Evolutionary conservation across 2,888 invertebrate species (phyloP), one percentile per base, ranked within the genome.

Genomic region (Teleiodes luculella): DNA sequence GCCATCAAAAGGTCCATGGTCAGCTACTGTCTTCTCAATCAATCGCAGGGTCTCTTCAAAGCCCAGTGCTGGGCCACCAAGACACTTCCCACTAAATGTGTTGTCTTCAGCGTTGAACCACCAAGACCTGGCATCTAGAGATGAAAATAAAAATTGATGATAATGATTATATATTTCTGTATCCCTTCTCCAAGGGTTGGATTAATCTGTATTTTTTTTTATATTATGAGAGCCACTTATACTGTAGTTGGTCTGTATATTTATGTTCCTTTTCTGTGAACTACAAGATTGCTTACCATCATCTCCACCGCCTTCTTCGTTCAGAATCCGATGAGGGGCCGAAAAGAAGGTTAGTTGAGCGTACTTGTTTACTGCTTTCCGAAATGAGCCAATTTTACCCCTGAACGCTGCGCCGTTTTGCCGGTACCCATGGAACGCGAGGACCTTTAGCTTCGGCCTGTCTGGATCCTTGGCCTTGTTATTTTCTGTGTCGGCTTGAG

Each of bases 1-100:
- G 0, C 98, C 98, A 90, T 98, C 96, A 86, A 97, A 98, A 0
- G 97, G 97, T 0, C 97, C 98, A 70, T 94, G 86, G 52, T 93
- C 91, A 48, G 90, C 76, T 64, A 95, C 94, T 7, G 91, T 87
- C 53, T 92, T 90, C 68, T 94, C 93, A 14, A 97, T 87, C 1
- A 92, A 68, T 16, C 90, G 81, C 37, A 97, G 66, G 50, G 96
- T 96, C 53, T 94, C 93, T 68, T 95, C 92, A 76, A 96, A 97
- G 0, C 97, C 97, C 61, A 93, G 90, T 0, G 94, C 94, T 1
- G 94, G 93, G 0, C 95, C 93, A 16, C 94, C 93, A 48, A 93
- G 90, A 59, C 93, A 91, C 52, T 92, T 93, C 0, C 95, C 95
- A 76, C 93, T 93, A 74, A 94, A 97, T 61, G 92, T 92, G 66